These are phyloP conservation scores for Lithophane semibrunnea DNA, from an alignment of 2,888 invertebrate species.

Conservation along the genomic window DNA sequence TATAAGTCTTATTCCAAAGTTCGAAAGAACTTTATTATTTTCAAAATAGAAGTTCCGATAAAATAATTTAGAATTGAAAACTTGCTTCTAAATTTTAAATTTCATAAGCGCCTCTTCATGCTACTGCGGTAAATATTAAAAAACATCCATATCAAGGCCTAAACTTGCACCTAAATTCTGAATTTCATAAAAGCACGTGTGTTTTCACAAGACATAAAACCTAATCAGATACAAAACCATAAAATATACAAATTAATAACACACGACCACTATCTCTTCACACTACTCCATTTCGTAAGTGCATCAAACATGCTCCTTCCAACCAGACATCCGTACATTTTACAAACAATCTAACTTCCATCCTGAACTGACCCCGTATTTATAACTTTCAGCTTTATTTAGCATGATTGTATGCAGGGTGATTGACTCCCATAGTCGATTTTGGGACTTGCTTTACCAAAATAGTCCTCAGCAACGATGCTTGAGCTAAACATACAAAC, in stretches of 20 bases:
- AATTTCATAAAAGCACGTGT: neutral
- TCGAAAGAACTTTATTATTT: no score
- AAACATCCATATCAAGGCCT: neutral
- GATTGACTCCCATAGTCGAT: slow-evolving; percentile 74
- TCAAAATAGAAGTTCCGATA: no score
- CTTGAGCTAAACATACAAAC: slow-evolving; percentile 51
- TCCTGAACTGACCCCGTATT: slow-evolving; percentile 31
- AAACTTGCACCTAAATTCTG: neutral
- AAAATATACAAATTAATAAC: neutral
- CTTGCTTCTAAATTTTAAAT: neutral
- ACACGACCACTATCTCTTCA: slow-evolving; percentile 6
- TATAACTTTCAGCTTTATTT: slow-evolving; percentile 38
- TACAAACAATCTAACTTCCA: slow-evolving; percentile 20
- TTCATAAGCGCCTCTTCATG: neutral
- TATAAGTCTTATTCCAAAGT: no score
- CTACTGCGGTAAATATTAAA: neutral
- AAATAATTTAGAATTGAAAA: neutral
- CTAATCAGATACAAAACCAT: no score
- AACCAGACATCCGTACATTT: slow-evolving; percentile 42
- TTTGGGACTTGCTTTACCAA: slow-evolving; percentile 72
- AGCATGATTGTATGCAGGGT: slow-evolving; percentile 71
- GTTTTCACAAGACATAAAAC: neutral
- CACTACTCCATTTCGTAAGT: slow-evolving; percentile 30
- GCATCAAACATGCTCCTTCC: slow-evolving; percentile 24
- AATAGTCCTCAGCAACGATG: slow-evolving; percentile 67